Evolutionary conservation across 2,113 vertebrate genomes (phyloP).

Genomic region (Heterotis niloticus): DNA sequence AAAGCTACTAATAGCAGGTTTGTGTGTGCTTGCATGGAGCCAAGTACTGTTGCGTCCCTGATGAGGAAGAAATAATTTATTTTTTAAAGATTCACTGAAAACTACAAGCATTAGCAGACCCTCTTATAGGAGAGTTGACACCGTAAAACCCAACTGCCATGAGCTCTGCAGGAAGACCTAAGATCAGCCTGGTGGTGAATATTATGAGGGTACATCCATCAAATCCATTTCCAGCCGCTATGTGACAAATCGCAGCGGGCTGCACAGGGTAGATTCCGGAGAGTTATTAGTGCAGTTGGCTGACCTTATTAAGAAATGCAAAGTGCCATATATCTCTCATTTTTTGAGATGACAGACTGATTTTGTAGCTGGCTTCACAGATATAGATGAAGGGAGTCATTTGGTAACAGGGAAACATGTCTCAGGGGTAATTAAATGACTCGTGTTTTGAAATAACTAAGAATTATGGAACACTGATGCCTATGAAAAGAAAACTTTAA

Average conservation of each 20-base stretch:
- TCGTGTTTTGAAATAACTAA: too few relatives aligned
- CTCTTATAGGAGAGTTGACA: background rate
- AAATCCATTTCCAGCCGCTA: background rate
- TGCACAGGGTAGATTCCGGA: background rate
- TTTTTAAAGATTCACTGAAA: too few relatives aligned
- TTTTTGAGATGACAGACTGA: background rate
- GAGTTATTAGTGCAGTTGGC: background rate
- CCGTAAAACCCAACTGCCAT: background rate
- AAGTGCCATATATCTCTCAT: background rate
- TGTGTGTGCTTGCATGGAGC: too few relatives aligned
- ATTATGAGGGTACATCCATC: background rate
- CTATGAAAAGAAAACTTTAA: too few relatives aligned
- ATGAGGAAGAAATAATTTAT: too few relatives aligned
- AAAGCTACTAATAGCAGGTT: too few relatives aligned
- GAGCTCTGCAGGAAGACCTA: background rate
- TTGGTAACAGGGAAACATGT: background rate
- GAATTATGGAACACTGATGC: too few relatives aligned
- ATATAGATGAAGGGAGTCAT: background rate
- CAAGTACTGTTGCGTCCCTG: too few relatives aligned
- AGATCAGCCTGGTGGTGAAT: background rate
- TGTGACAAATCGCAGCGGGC: background rate
- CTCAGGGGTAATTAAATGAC: too few relatives aligned
- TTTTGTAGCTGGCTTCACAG: background rate
- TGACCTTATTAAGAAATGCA: background rate
- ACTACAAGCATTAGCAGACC: too few relatives aligned